Percentiles rank a stretch among this genome's conserved stretches.
These are phyloP conservation scores for Ylistrum balloti DNA, from an alignment of 1,140 invertebrate species.

Conservation along the genomic window DNA sequence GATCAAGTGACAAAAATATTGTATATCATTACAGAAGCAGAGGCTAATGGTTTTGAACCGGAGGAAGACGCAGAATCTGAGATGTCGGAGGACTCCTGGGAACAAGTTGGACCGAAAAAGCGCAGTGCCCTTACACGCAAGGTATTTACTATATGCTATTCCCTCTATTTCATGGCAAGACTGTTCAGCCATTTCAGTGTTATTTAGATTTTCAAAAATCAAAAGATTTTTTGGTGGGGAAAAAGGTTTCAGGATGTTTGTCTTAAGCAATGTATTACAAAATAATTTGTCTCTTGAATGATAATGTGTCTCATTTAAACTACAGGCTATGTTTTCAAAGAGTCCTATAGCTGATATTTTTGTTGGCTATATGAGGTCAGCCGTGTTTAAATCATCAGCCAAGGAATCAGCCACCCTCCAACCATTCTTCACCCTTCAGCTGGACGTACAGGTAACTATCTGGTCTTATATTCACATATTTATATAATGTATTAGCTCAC, in stretches of 20 bases:
- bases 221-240: too few species aligned
- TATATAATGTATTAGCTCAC: too few species aligned
- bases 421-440: slow-evolving; percentile 95
- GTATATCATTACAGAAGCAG: neutral
- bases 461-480: too few species aligned
- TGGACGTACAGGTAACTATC: slow-evolving; percentile 98
- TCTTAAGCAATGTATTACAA: too few species aligned
- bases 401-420: slow-evolving; percentile 90
- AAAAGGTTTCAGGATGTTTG: too few species aligned
- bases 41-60: slow-evolving; percentile 75
- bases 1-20: too few species aligned
- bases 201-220: too few species aligned
- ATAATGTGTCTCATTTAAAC: too few species aligned
- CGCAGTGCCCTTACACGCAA: slow-evolving; percentile 92
- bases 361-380: slow-evolving; percentile 93
- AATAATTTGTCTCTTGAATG: too few species aligned
- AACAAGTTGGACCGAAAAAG: slow-evolving; percentile 93
- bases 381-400: slow-evolving; percentile 88
- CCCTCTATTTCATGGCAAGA: too few species aligned
- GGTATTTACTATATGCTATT: slow-evolving; percentile 75
- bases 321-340: slow-evolving; percentile 88
- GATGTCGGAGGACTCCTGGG: slow-evolving; percentile 81
- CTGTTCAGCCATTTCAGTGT: too few species aligned
- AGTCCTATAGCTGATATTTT: slow-evolving; percentile 97
- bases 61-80: slow-evolving; percentile 76